phyloP scores from a whole-genome alignment of 2,797 vertebrate genomes.

The Rhodeus uyekii region DNA sequence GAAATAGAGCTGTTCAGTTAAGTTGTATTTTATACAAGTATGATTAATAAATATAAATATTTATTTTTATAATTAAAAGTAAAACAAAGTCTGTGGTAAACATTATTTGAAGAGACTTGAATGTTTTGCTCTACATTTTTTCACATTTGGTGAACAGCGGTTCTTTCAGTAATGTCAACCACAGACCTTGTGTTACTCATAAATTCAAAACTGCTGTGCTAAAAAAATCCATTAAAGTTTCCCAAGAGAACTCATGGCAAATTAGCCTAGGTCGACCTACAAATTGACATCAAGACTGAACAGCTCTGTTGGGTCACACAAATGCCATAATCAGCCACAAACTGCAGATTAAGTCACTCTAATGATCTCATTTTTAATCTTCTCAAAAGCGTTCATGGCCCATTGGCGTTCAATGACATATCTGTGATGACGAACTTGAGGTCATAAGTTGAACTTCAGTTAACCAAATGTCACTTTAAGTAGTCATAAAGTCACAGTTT shows the following conservation, averaged over 20 bases:
- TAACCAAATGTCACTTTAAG: background rate
- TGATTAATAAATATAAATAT: background rate
- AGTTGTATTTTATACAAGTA: background rate
- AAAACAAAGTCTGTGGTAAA: background rate
- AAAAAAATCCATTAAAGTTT: background rate
- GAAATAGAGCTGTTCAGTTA: background rate
- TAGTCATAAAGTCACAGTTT: conserved; percentile 12
- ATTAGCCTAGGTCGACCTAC: conserved; percentile 7
- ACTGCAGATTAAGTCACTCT: conserved; percentile 2
- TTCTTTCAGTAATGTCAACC: background rate
- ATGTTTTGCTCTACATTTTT: background rate
- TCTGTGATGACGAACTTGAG: conserved; percentile 27
- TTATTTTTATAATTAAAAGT: background rate
- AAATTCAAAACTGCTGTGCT: background rate
- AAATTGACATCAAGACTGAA: conserved; percentile 15
- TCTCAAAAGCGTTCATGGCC: conserved; percentile 31
- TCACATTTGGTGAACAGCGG: conserved; percentile 8
- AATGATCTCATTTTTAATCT: conserved; percentile 22
- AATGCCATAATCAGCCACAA: conserved; percentile 28
- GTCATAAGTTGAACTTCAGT: background rate
- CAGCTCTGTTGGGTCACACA: background rate
- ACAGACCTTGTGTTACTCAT: background rate
- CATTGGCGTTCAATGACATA: conserved; percentile 27
- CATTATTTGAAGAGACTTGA: background rate
- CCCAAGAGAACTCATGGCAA: background rate